These are phyloP conservation scores for Amorpha juglandis DNA, from an alignment of 2,888 invertebrate species.

Conservation along the genomic window DNA sequence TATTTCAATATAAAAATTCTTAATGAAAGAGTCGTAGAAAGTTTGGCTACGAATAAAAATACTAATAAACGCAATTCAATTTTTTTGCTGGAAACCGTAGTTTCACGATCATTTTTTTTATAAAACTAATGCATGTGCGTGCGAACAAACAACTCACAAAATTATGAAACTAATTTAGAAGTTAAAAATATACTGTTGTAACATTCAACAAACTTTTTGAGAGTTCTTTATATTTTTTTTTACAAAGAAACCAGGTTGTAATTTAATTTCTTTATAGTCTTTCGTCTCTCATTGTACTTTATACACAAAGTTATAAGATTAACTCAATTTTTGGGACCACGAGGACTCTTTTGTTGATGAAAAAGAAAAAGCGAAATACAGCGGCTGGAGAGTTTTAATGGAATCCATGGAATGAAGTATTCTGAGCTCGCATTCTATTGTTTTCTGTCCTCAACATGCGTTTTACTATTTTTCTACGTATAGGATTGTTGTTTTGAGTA, in stretches of 20 bases:
- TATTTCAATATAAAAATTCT: too few relatives aligned
- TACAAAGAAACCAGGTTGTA: constrained; percentile 46
- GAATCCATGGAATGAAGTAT: constrained; percentile 49
- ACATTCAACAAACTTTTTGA: constrained; percentile 24
- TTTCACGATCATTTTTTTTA: background rate
- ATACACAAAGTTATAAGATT: constrained; percentile 61
- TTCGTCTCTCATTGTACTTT: constrained; percentile 56
- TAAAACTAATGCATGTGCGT: background rate
- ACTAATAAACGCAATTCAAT: too few relatives aligned
- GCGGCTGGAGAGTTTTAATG: constrained; percentile 56
- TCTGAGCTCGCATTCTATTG: constrained; percentile 16
- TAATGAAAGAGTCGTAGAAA: too few relatives aligned
- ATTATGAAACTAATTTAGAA: constrained; percentile 26
- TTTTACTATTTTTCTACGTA: constrained; percentile 11
- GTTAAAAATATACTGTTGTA: constrained; percentile 17
- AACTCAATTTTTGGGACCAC: constrained; percentile 65
- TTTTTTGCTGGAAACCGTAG: background rate
- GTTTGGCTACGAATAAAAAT: too few relatives aligned
- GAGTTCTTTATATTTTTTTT: constrained; percentile 36
- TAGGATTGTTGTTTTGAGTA: background rate
- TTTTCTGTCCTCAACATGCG: background rate
- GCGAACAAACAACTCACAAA: constrained; percentile 12
- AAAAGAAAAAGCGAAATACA: constrained; percentile 48
- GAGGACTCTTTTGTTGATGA: constrained; percentile 55
- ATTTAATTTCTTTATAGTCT: constrained; percentile 58